Percentiles rank a stretch among this genome's conserved stretches.
These are phyloP conservation scores for Drosophila cardini DNA, from an alignment of 1,140 invertebrate species.

Conservation along the genomic window DNA sequence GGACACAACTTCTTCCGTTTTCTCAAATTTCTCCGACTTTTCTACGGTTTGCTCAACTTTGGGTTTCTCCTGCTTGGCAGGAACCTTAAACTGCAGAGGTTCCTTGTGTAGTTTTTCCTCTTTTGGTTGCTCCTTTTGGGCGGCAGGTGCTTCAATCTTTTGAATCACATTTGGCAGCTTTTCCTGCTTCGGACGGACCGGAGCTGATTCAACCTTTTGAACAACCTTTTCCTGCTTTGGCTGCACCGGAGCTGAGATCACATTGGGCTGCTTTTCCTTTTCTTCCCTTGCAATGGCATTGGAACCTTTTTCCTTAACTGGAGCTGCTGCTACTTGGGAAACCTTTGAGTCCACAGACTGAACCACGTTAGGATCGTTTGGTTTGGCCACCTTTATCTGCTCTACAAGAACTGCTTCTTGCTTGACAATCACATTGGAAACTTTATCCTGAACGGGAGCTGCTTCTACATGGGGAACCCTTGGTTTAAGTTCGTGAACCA, in stretches of 20 bases:
- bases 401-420: background rate
- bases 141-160: background rate
- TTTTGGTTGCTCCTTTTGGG: background rate
- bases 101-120: slow-evolving; percentile 13
- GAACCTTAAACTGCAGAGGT: background rate
- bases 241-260: background rate
- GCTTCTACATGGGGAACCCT: background rate
- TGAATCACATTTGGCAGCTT: slow-evolving; percentile 8
- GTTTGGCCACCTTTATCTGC: background rate
- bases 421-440: slow-evolving; percentile 1
- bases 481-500: background rate
- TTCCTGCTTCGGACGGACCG: background rate
- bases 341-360: no score
- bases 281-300: slow-evolving; percentile 5
- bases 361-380: background rate
- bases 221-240: background rate
- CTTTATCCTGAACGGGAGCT: background rate
- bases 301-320: background rate
- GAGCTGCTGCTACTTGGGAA: background rate
- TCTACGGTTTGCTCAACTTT: background rate
- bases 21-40: background rate
- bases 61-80: background rate
- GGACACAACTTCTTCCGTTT: background rate
- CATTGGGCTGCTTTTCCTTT: no score
- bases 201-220: background rate